These are phyloP conservation scores for Pilophorus perplexus DNA, from an alignment of 2,888 invertebrate genomes.

Conservation along the genomic window DNA sequence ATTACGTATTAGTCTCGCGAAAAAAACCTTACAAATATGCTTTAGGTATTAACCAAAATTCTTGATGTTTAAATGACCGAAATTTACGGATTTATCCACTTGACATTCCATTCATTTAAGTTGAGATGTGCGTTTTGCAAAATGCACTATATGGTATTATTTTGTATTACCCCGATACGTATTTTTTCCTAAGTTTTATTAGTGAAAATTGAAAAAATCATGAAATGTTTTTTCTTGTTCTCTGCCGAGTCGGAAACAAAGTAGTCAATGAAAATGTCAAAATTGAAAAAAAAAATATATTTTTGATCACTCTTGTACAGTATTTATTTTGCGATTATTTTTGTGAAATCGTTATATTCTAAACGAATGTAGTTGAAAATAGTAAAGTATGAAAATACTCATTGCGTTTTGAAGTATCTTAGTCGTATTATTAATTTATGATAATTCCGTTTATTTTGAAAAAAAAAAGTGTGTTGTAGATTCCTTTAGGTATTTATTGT, in stretches of 20 bases:
- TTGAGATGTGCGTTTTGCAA: no score
- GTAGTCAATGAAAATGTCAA: conserved; percentile 24
- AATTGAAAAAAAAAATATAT: conserved; percentile 21
- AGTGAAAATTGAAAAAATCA: no score
- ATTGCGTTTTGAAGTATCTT: conserved; percentile 6
- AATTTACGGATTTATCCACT: no score
- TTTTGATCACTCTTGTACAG: conserved; percentile 33
- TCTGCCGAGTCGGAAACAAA: not conserved
- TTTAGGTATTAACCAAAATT: no score
- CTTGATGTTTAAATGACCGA: no score
- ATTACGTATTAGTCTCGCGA: not conserved
- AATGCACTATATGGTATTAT: no score
- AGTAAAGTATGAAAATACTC: conserved; percentile 26
- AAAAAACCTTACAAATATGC: no score
- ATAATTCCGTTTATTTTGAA: conserved; percentile 1
- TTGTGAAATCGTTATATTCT: conserved; percentile 14
- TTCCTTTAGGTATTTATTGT: not conserved
- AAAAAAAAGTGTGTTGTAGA: conserved; percentile 26
- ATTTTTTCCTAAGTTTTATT: no score
- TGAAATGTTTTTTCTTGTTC: no score
- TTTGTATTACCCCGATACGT: no score
- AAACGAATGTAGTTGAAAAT: conserved; percentile 21
- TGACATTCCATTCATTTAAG: no score
- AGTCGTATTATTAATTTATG: not conserved
- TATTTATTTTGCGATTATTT: conserved; percentile 37